Base-by-base conservation (phyloP, 2,797 vertebrate genomes). In the Gallinago stenura region DNA sequence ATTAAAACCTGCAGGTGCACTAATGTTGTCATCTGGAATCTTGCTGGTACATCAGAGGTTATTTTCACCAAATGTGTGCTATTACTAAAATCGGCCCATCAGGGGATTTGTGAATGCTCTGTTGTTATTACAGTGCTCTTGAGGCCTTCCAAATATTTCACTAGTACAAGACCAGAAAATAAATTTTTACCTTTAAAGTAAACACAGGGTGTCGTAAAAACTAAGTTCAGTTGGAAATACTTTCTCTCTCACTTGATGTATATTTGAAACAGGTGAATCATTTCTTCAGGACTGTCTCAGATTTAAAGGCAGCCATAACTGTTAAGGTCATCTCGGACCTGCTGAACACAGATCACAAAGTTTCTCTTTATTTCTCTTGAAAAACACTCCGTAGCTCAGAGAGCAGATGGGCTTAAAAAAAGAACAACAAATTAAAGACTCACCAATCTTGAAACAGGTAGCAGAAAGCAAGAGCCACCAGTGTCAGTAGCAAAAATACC, bases 1-100 rank as follows among this genome's bases (percentile, higher is more conserved):
- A 94, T 97, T 97, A 96, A 95, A 96, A 86, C 51, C 57, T 87
- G 94, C 95, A 96, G 94, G 95, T 96, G 93, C 89, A 94, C 71
- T 87, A 28, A 79, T 50, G n/a, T 11, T 93, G 68, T 95, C 87
- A 91, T 88, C 89, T 92, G 89, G 75, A 95, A 80, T 83, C 76
- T 89, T 62, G 85, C 87, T 83, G 83, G 68, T 68, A 50, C 53
- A 61, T 79, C 80, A 86, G 83, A 92, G 51, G 48, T 91, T 70
- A 54, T 85, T 76, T 75, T 72, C 77, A 87, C 71, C 41, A 72
- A 79, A 81, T 82, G 35, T 54, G 43, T 69, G 69, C 83, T 90
- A 66, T 92, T 89, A 89, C 87, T 77, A 85, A 94, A 90, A 91
- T 58, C 0, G 0, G 66, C 71, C 79, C 69, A 83, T 81, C 71